Evolutionary conservation across 1,140 invertebrate species (phyloP), one percentile per base, ranked within the genome.

Genomic region (Homarus americanus): DNA sequence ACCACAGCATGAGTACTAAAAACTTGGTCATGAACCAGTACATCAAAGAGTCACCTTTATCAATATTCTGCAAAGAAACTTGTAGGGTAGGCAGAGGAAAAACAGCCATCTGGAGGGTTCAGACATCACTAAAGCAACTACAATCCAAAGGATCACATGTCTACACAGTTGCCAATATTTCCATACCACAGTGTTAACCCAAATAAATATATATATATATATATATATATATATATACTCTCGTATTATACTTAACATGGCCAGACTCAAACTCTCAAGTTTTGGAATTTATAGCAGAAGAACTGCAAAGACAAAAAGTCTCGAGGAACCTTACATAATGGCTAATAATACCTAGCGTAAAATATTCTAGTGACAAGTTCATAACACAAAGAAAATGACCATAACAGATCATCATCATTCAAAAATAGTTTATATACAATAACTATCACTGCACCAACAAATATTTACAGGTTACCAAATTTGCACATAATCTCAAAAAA

Each of bases 351-450:
- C 34, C 17, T 36, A 58, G 79, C 34, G 28, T 63, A 38, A 28
- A 17, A 7, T 44, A 24, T 76, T n/a, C 36, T 38, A 82, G 28
- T 58, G 20, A 63, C 49, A 36, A 58, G 34, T 82, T 82, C 63
- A 69, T 69, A 69, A 69, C 63, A 69, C 63, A 69, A 58, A 80
- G 78, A 53, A 78, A 38, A 82, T 82, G 32, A 63, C 17, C 38
- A 36, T 36, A 34, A 49, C 66, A 86, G 41, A 34, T 76, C 66
- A 58, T 75, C 24, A 34, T 41, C 72, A 86, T 75, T 73, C 63
- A 86, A 86, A 85, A 86, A 86, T 86, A 86, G 83, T 73, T 53
- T 86, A 86, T 86, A 40, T 86, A 86, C 83, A 86, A 75, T 86
- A 86, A 86, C 83, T 86, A 86, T 86, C 83, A 86, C 41, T 76